Evolutionary conservation across 1,140 invertebrate species (phyloP).

Genomic region (Drosophila insularis): DNA sequence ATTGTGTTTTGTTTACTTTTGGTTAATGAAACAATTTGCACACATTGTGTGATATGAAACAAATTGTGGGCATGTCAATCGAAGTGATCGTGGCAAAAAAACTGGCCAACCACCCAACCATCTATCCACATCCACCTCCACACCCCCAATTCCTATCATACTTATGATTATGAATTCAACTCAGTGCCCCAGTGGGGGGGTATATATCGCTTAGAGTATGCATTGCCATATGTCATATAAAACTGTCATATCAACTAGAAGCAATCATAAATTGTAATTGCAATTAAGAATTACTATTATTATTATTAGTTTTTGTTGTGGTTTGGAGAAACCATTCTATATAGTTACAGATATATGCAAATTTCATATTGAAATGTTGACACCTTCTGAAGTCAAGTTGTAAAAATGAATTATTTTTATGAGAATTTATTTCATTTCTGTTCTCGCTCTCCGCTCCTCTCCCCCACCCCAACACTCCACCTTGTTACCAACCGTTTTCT

Average conservation of each 20-base stretch:
- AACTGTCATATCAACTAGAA: slow-evolving; percentile 57
- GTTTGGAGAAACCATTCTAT: slow-evolving; percentile 5
- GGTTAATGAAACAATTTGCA: slow-evolving; percentile 69
- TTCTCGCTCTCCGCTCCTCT: no score
- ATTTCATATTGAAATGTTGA: slow-evolving; percentile 13
- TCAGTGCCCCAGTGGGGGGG: background rate
- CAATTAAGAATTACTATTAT: slow-evolving; percentile 67
- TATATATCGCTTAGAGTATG: background rate
- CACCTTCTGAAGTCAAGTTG: slow-evolving; percentile 30
- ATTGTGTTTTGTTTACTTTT: slow-evolving; percentile 22
- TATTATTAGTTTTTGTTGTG: background rate
- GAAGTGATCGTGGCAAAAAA: background rate
- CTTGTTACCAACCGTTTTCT: slow-evolving; percentile 13
- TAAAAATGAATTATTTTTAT: slow-evolving; percentile 60
- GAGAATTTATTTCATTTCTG: slow-evolving; percentile 27
- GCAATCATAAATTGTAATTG: slow-evolving; percentile 62
- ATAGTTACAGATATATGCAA: slow-evolving; percentile 50
- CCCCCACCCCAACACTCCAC: background rate
- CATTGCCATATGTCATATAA: slow-evolving; percentile 35
- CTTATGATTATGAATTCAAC: background rate
- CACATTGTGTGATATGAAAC: slow-evolving; percentile 43
- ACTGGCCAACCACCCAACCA: background rate
- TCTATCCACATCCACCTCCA: background rate
- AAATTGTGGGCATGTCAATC: slow-evolving; percentile 27
- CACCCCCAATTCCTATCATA: no score